These are phyloP conservation scores for Mixornis gularis DNA, from an alignment of 2,113 vertebrate genomes.

Conservation along the genomic window DNA sequence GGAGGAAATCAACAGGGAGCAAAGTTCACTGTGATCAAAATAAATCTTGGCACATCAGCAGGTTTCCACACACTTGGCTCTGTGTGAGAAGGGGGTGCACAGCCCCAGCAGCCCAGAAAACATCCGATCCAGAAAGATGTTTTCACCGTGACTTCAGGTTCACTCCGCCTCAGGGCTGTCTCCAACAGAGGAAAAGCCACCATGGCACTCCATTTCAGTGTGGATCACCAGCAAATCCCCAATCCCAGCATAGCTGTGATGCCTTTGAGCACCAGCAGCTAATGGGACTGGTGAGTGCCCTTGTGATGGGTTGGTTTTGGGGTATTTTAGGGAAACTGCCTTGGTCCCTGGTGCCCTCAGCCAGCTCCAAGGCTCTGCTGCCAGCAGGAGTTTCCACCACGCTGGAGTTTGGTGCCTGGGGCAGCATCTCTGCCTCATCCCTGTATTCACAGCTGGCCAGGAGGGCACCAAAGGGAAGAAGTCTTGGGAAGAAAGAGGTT, in stretches of 20 bases:
- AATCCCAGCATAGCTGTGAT: rapidly evolving
- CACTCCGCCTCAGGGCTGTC: background rate
- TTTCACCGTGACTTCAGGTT: background rate
- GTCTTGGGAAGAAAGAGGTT: background rate
- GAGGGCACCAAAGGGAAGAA: background rate
- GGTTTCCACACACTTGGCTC: background rate
- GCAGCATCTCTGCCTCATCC: background rate
- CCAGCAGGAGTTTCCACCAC: background rate
- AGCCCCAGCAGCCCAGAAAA: background rate
- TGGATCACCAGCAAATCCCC: background rate
- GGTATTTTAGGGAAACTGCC: background rate
- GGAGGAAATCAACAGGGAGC: background rate
- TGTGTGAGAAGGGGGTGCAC: background rate
- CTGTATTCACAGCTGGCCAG: background rate
- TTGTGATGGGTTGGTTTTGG: background rate
- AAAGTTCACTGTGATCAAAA: background rate
- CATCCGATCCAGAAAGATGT: background rate
- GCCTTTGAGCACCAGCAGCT: background rate
- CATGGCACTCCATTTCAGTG: rapidly evolving
- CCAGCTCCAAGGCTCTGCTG: background rate
- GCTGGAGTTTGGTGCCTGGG: background rate
- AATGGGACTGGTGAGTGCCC: background rate
- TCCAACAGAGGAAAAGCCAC: background rate
- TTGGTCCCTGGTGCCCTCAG: background rate
- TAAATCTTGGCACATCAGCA: background rate